Base-by-base conservation (phyloP, 2,888 invertebrate genomes). In the Incurvaria masculella region DNA sequence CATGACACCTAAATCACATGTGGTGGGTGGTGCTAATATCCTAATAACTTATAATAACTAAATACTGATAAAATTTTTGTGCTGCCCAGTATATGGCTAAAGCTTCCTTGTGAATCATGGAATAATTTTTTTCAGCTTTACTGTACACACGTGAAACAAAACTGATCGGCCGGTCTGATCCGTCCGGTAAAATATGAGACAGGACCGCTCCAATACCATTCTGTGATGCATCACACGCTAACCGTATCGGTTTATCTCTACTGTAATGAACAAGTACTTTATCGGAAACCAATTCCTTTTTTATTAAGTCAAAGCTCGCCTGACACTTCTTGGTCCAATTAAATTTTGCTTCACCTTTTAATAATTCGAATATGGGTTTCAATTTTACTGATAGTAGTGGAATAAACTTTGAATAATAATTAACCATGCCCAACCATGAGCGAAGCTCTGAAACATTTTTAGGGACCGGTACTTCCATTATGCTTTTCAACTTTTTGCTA, bases 91-190 rank as follows among this genome's bases (percentile, higher is more conserved):
- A n/a, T n/a, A n/a, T n/a, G n/a, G n/a, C n/a, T n/a, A n/a, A n/a
- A n/a, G n/a, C n/a, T n/a, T n/a, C n/a, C n/a, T n/a, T n/a, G n/a
- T n/a, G n/a, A n/a, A n/a, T n/a, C n/a, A n/a, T n/a, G n/a, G n/a
- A n/a, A n/a, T n/a, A n/a, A n/a, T n/a, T n/a, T n/a, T n/a, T n/a
- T n/a, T n/a, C n/a, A n/a, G n/a, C n/a, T n/a, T n/a, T n/a, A n/a
- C 56, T 55, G 21, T 64, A 49, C 2, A 60, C 56, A 49, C 59
- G 47, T 0, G 61, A 64, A 8, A 57, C 61, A 52, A 59, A 63
- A 43, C 52, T 39, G 21, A 63, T 59, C 5, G 61, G 59, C 46
- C 53, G 58, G 26, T 57, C 58, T 0, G 50, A 46, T 17, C 57
- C 60, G 51, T 60, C 57, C 0, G 56, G 55, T 43, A 57, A 53